Conservation (phyloP, 2,888 invertebrate species). For the Alitta virens region DNA sequence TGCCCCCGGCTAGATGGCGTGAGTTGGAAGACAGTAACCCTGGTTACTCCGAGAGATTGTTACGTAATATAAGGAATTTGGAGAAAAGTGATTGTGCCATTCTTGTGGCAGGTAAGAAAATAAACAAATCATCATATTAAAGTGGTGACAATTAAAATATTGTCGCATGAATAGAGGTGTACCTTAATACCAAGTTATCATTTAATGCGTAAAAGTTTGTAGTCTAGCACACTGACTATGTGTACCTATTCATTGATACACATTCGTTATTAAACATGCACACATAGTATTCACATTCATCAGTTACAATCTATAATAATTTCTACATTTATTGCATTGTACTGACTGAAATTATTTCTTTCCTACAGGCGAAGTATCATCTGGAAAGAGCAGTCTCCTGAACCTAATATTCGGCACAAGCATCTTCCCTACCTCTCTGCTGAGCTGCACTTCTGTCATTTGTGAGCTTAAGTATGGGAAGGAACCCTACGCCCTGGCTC, state of each 20-base stretch:
- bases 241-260: no score
- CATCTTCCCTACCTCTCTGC: slow-evolving; percentile 28
- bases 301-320: no score
- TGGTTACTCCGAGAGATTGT: slow-evolving; percentile 2
- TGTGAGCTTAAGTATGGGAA: slow-evolving; percentile 30
- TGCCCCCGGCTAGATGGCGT: slow-evolving; percentile 1
- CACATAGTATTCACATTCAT: no score
- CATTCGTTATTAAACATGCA: no score
- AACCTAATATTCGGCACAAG: slow-evolving; percentile 41
- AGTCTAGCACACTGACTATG: no score
- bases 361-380: slow-evolving; percentile 44
- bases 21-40: slow-evolving; percentile 16
- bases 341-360: neutral
- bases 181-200: no score
- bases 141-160: no score
- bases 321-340: neutral
- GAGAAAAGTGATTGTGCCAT: slow-evolving; percentile 19
- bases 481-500: slow-evolving; percentile 13
- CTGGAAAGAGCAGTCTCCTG: slow-evolving; percentile 46
- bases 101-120: slow-evolving; percentile 22
- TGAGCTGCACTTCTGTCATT: slow-evolving; percentile 42
- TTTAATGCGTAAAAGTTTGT: no score
- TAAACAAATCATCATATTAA: no score
- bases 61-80: slow-evolving; percentile 11
- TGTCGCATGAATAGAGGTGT: no score